Evolutionary conservation across 1,140 invertebrate genomes (phyloP).

Genomic region (Metaphire vulgaris): DNA sequence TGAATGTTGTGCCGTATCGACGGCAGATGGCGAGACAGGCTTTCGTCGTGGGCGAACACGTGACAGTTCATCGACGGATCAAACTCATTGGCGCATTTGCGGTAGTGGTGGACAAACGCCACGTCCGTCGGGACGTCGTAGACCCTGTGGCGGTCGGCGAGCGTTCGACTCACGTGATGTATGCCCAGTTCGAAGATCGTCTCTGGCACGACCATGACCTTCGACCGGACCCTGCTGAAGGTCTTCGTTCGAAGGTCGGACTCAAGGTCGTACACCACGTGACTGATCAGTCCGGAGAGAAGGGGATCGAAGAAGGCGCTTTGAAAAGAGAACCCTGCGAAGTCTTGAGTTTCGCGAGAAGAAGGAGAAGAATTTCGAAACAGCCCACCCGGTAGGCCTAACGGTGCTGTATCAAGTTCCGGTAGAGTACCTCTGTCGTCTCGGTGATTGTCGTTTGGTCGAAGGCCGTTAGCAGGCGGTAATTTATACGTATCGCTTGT

Average conservation of each 20-base stretch:
- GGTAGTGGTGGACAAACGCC: slow-evolving; percentile 84
- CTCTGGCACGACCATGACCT: slow-evolving; percentile 41
- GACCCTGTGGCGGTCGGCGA: slow-evolving; percentile 31
- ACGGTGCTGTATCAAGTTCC: neutral
- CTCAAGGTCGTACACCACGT: slow-evolving; percentile 23
- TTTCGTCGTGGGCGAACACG: slow-evolving; percentile 18
- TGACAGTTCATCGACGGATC: slow-evolving; percentile 41
- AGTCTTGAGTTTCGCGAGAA: neutral
- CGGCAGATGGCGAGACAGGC: slow-evolving; percentile 14
- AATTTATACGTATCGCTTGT: too few species aligned
- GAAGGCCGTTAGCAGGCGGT: neutral
- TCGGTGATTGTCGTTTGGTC: neutral
- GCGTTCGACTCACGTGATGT: slow-evolving; percentile 44
- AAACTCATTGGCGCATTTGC: slow-evolving; percentile 48
- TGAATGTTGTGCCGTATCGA: slow-evolving; percentile 11
- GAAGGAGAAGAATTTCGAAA: neutral
- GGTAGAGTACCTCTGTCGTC: neutral
- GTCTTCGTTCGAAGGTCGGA: slow-evolving; percentile 17
- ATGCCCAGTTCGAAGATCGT: slow-evolving; percentile 48
- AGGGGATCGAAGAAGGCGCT: slow-evolving; percentile 9
- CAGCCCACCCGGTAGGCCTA: too few species aligned
- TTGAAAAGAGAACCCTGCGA: neutral
- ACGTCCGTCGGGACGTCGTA: slow-evolving; percentile 57
- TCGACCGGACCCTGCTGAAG: slow-evolving; percentile 39
- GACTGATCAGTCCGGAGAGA: neutral